Evolutionary conservation across 2,113 vertebrate species (phyloP).

Genomic region (Rostratula benghalensis): DNA sequence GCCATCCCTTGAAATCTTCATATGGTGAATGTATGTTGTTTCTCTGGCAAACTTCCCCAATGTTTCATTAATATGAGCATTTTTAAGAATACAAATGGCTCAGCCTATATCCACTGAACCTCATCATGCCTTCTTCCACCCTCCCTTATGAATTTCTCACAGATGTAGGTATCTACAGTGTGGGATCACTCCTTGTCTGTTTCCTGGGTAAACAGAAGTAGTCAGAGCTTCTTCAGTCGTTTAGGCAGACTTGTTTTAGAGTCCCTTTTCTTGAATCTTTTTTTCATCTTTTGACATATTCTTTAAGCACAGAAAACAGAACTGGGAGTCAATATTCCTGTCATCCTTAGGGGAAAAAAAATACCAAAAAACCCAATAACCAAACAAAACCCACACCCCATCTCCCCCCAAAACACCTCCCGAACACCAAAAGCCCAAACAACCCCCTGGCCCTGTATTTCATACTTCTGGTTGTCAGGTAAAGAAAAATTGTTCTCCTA

Average conservation of each 20-base stretch:
- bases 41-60: neutral
- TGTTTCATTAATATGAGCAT: too few species aligned
- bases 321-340: neutral
- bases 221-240: neutral
- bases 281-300: neutral
- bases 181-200: neutral
- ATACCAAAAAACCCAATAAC: neutral
- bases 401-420: neutral
- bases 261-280: neutral
- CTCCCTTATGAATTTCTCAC: rapidly evolving
- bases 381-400: neutral
- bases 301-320: neutral
- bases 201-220: neutral
- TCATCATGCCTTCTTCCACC: neutral
- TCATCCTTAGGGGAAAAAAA: neutral
- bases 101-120: neutral
- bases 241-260: neutral
- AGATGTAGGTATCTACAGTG: neutral
- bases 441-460: rapidly evolving
- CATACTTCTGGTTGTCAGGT: neutral
- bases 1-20: neutral
- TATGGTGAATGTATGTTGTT: neutral
- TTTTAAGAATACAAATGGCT: too few species aligned
- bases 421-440: neutral
- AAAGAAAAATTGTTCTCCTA: neutral